These are phyloP conservation scores for Tachyglossus aculeatus DNA, from an alignment of 2,797 vertebrate species.

Conservation along the genomic window DNA sequence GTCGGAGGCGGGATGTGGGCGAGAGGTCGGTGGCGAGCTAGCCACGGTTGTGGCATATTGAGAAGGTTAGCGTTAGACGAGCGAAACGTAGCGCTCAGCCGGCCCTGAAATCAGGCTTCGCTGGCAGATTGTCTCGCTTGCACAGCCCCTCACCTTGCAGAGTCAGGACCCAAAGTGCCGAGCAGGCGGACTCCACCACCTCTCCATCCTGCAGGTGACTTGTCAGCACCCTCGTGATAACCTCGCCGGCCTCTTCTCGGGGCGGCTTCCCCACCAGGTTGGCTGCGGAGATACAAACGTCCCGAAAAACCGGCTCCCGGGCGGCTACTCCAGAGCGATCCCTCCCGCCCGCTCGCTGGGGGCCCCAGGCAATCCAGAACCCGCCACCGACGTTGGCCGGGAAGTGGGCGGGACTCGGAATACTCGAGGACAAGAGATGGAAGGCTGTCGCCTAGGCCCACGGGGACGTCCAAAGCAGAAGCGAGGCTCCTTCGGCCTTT, in stretches of 20 bases:
- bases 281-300: slow-evolving; percentile 30
- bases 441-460: no score
- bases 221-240: slow-evolving; percentile 36
- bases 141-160: slow-evolving; percentile 61
- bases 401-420: no score
- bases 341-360: background rate
- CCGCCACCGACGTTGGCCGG: fast-evolving
- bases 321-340: background rate
- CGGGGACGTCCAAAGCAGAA: no score
- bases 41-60: no score
- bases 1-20: no score
- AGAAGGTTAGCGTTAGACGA: no score
- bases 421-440: no score
- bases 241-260: slow-evolving; percentile 37
- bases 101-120: background rate
- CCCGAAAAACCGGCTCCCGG: background rate
- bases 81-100: background rate
- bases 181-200: slow-evolving; percentile 61
- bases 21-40: no score
- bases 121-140: no score
- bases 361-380: fast-evolving
- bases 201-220: slow-evolving; percentile 21
- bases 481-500: background rate
- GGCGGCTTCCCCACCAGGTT: background rate
- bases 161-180: slow-evolving; percentile 70